Percentiles rank a stretch among this genome's conserved stretches.
Conservation (phyloP, 2,888 invertebrate species). For the Cheilosia scutellata region DNA sequence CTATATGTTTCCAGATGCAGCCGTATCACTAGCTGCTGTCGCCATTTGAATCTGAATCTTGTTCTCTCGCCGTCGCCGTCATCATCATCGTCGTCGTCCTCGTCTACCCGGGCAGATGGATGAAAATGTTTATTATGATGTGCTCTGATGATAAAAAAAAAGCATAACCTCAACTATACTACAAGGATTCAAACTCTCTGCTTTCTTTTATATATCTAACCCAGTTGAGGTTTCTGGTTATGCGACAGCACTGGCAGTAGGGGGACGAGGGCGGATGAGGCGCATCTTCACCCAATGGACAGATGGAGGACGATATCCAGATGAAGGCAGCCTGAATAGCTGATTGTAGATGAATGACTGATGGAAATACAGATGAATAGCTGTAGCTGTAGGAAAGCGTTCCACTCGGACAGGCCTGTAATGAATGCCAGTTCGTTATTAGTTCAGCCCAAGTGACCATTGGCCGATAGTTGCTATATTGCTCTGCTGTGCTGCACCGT, state of each 20-base stretch:
- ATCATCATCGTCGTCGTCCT: slow-evolving; percentile 9
- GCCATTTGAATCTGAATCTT: slow-evolving; percentile 64
- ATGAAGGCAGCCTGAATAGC: slow-evolving; percentile 68
- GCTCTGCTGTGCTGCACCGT: slow-evolving; percentile 12
- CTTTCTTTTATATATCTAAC: slow-evolving; percentile 53
- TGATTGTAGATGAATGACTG: slow-evolving; percentile 73
- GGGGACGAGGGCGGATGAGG: not conserved
- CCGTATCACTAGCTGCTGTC: slow-evolving; percentile 39
- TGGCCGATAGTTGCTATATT: slow-evolving; percentile 43
- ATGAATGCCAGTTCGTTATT: slow-evolving; percentile 74
- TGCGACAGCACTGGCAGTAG: slow-evolving; percentile 19
- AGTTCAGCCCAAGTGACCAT: slow-evolving; percentile 72
- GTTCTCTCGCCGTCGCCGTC: slow-evolving; percentile 43
- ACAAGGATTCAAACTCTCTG: slow-evolving; percentile 32
- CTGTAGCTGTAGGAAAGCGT: slow-evolving; percentile 48
- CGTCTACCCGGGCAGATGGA: slow-evolving; percentile 58
- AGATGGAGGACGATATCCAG: slow-evolving; percentile 64
- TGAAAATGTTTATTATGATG: slow-evolving; percentile 72
- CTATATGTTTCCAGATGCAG: slow-evolving; percentile 15
- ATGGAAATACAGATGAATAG: slow-evolving; percentile 74
- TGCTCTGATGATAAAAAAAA: slow-evolving; percentile 67
- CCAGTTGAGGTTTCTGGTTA: slow-evolving; percentile 56
- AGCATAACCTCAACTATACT: slow-evolving; percentile 32
- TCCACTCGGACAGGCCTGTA: slow-evolving; percentile 68
- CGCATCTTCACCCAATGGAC: slow-evolving; percentile 55